Base-by-base conservation (phyloP, 2,113 vertebrate species). In the Mormyrus iriodes region DNA sequence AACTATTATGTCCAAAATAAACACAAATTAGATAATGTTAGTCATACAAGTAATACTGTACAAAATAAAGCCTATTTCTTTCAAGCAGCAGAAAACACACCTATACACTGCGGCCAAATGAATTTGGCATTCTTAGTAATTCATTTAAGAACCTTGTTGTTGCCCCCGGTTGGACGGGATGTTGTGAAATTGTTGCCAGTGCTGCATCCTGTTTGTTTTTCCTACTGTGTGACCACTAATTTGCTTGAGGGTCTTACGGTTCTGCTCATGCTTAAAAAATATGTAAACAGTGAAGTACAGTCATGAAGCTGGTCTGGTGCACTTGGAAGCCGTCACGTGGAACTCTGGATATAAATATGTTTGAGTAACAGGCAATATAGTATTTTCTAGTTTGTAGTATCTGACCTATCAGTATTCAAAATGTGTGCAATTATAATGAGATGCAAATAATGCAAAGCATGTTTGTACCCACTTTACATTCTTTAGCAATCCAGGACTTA, bases 121-220 rank as follows among this genome's bases (percentile, higher is more conserved):
- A 86, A 49, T 79, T 92, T 91, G 91, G 58, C 17, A 31, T 79
- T n/a, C 82, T 24, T 24, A 84, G 82, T 24, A 39, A 84, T 48
- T 46, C 5, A n/a, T 24, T 90, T 89, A 65, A 92, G 93, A 52
- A 24, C 24, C 49, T 87, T 87, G 83, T 27, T 94, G 92, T 95
- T 95, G 93, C 95, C 93, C 90, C 49, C 93, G 82, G 90, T 90
- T 90, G 91, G 90, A 93, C 94, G 93, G 90, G 88, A 92, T 95
- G 95, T 95, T 93, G 93, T 79, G 83, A 86, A n/a, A 61, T 35
- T 49, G 85, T 17, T 21, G 51, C 73, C 21, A 42, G 51, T 1
- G 51, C 90, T 85, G 86, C 90, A 51, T 27, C 87, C 53, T 95
- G 93, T 95, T 95, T 95, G 93, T 94, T 95, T 95, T 95, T 94